Percentiles rank a stretch among this genome's conserved stretches.
These are phyloP conservation scores for Threskiornis aethiopicus DNA, from an alignment of 2,797 vertebrate genomes.

Conservation along the genomic window DNA sequence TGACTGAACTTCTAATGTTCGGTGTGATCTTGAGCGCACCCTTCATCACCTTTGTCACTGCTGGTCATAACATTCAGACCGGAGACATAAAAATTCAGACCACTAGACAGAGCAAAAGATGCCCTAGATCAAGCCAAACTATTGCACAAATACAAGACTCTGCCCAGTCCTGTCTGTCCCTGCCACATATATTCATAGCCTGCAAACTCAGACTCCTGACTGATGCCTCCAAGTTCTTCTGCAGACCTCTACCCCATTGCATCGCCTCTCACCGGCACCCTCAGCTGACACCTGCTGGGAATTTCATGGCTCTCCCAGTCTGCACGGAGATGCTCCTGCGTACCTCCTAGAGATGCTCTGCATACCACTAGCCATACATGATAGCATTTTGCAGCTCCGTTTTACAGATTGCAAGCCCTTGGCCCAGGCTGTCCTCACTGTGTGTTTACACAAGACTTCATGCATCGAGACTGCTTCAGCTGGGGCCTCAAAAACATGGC, in stretches of 20 bases:
- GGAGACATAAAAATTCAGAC: background rate
- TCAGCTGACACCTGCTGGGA: background rate
- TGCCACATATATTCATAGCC: background rate
- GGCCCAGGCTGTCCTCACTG: background rate
- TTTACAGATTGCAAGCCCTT: background rate
- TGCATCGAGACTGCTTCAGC: background rate
- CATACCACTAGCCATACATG: too few species aligned
- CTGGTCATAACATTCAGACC: background rate
- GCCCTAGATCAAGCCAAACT: background rate
- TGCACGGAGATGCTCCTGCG: background rate
- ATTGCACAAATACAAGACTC: background rate
- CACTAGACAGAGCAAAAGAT: background rate
- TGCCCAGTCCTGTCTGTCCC: background rate
- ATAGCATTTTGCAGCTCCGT: background rate
- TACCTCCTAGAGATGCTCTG: background rate
- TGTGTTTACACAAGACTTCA: background rate
- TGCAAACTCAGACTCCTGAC: background rate
- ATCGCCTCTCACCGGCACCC: background rate
- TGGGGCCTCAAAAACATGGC: background rate
- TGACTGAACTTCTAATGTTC: background rate
- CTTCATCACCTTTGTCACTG: background rate
- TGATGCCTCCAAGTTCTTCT: rapidly evolving
- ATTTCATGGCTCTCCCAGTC: background rate
- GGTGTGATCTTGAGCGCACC: background rate
- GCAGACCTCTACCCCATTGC: background rate